These are phyloP conservation scores for Enteromius anoplus DNA, from an alignment of 2,797 vertebrate genomes.

Conservation along the genomic window DNA sequence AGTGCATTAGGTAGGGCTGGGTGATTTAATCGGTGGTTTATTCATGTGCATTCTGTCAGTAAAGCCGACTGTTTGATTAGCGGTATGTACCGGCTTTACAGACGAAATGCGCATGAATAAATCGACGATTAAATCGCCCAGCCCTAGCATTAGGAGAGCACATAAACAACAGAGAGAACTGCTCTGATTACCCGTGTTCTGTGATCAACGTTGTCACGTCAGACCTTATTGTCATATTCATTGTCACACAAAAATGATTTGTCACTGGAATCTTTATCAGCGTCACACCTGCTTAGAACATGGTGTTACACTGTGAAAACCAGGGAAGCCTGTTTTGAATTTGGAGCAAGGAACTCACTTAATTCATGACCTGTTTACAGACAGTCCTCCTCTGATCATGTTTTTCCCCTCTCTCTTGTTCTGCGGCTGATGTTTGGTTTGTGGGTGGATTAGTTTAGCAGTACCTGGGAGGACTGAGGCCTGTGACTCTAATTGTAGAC, in stretches of 20 bases:
- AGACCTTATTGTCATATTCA: neutral
- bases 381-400: conserved; percentile 4
- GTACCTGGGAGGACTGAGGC: conserved; percentile 58
- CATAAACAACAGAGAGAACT: neutral
- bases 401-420: neutral
- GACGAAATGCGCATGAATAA: too few species aligned
- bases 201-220: neutral
- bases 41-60: too few species aligned
- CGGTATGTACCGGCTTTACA: too few species aligned
- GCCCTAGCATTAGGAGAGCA: neutral
- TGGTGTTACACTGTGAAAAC: conserved; percentile 17
- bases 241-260: neutral
- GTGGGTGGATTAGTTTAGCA: conserved; percentile 57
- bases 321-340: conserved; percentile 23
- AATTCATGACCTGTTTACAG: conserved; percentile 20
- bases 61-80: too few species aligned
- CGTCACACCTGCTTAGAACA: conserved; percentile 1
- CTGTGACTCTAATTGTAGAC: conserved; percentile 66
- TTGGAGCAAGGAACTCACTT: neutral
- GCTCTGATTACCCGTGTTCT: neutral
- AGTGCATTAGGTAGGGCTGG: neutral
- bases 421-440: conserved; percentile 44
- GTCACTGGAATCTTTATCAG: neutral
- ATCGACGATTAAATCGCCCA: too few species aligned
- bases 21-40: too few species aligned